These are phyloP conservation scores for Acarapis woodi DNA, from an alignment of 1,140 invertebrate species.

Conservation along the genomic window DNA sequence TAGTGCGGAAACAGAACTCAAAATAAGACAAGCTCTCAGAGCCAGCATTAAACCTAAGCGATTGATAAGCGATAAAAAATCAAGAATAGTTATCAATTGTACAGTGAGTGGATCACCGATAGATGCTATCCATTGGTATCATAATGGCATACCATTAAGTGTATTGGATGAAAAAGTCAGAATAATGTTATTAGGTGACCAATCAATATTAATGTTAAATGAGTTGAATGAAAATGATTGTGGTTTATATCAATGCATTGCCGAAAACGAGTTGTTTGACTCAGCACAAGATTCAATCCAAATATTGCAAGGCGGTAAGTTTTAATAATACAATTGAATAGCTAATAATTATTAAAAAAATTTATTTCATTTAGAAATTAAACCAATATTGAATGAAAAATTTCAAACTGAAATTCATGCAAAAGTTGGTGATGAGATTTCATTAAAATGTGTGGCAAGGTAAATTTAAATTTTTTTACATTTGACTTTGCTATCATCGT, in stretches of 20 bases:
- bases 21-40: slow-evolving; percentile 22
- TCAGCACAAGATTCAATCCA: slow-evolving; percentile 38
- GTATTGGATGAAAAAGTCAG: background rate
- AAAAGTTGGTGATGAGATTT: slow-evolving; percentile 37
- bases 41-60: slow-evolving; percentile 31
- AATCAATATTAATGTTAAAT: slow-evolving; percentile 14
- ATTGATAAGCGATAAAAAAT: slow-evolving; percentile 39
- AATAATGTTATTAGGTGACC: background rate
- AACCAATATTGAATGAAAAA: too few relatives aligned
- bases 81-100: slow-evolving; percentile 49
- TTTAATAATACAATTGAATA: too few relatives aligned
- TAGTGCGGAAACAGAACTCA: slow-evolving; percentile 12
- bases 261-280: slow-evolving; percentile 29
- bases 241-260: slow-evolving; percentile 49
- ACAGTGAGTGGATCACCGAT: slow-evolving; percentile 53
- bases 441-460: slow-evolving; percentile 49
- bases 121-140: slow-evolving; percentile 61
- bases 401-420: background rate
- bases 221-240: slow-evolving; percentile 17
- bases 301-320: slow-evolving; percentile 18
- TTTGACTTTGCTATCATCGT: too few relatives aligned
- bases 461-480: too few relatives aligned
- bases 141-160: slow-evolving; percentile 41
- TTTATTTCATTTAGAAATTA: too few relatives aligned
- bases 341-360: too few relatives aligned